Conservation (phyloP, 2,888 invertebrate species). For the Scaptomyza flava region DNA sequence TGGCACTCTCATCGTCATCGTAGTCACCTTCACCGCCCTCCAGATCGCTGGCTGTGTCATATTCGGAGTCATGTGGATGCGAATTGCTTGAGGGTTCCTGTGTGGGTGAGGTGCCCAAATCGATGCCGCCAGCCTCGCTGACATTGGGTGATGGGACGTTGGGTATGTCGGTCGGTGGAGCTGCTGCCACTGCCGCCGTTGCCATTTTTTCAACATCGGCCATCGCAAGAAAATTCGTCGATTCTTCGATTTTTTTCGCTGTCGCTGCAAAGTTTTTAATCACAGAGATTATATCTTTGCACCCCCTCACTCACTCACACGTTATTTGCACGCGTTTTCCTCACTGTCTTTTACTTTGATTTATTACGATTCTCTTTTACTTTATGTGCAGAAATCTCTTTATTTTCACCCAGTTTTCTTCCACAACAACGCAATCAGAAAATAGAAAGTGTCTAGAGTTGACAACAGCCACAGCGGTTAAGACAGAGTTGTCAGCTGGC, state of each 20-base stretch:
- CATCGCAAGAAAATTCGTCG: constrained; percentile 70
- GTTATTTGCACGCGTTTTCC: constrained; percentile 21
- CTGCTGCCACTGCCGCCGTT: constrained; percentile 37
- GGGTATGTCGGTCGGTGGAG: constrained; percentile 72
- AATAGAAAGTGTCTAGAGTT: constrained; percentile 81
- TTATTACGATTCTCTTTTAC: constrained; percentile 5
- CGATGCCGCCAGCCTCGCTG: constrained; percentile 57
- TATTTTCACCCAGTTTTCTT: constrained; percentile 64
- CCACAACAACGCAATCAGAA: constrained; percentile 81
- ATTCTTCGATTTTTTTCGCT: constrained; percentile 53
- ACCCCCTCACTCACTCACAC: constrained; percentile 23
- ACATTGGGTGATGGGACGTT: constrained; percentile 54
- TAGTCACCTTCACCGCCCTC: constrained; percentile 83
- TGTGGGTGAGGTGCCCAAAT: constrained; percentile 82
- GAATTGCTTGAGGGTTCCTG: constrained; percentile 83
- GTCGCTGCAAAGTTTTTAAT: constrained; percentile 41
- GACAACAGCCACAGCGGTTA: constrained; percentile 24
- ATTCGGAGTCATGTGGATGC: constrained; percentile 84
- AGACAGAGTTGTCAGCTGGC: constrained; percentile 42
- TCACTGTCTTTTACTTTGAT: constrained; percentile 4
- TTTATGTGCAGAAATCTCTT: constrained; percentile 31
- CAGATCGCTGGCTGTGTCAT: constrained; percentile 84
- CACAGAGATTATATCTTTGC: constrained; percentile 36
- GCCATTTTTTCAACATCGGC: constrained; percentile 83
- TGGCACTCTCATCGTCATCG: constrained; percentile 75